A percentile compares a stretch with the other conserved stretches of the same genome.
phyloP scores from a whole-genome alignment of 2,797 vertebrate genomes.

The Gorsachius magnificus region DNA sequence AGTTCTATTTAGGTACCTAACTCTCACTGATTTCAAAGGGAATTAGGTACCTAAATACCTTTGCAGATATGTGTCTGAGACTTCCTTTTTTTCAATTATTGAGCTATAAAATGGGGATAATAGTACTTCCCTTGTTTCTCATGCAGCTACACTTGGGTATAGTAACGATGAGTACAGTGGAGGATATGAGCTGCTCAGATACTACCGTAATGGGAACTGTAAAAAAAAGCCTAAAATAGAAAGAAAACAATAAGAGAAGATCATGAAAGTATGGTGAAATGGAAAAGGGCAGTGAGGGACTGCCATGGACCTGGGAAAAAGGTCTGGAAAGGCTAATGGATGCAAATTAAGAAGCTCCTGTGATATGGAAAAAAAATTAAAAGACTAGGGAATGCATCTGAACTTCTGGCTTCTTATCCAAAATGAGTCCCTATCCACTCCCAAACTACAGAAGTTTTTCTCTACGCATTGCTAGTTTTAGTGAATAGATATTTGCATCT shows the following conservation, averaged over 20 bases:
- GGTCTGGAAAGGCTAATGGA: background rate
- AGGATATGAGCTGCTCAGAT: background rate
- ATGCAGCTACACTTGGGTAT: background rate
- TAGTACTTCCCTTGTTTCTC: background rate
- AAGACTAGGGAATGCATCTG: background rate
- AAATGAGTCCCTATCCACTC: background rate
- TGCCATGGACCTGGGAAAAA: background rate
- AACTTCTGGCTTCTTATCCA: background rate
- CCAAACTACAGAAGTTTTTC: background rate
- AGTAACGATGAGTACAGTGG: background rate
- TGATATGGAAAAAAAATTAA: background rate
- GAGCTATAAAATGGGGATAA: slow-evolving; percentile 14
- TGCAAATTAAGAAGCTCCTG: background rate
- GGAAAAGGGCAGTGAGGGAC: background rate
- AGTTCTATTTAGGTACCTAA: background rate
- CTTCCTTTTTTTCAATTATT: background rate
- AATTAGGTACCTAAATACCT: background rate
- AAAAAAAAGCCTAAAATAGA: background rate
- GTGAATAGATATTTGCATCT: background rate
- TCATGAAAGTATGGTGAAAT: background rate
- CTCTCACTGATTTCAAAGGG: background rate
- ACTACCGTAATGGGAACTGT: background rate
- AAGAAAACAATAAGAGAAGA: background rate
- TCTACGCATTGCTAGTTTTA: background rate
- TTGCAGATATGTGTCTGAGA: background rate